phyloP scores from a whole-genome alignment of 2,888 invertebrate species.

The Drosophila monieri region DNA sequence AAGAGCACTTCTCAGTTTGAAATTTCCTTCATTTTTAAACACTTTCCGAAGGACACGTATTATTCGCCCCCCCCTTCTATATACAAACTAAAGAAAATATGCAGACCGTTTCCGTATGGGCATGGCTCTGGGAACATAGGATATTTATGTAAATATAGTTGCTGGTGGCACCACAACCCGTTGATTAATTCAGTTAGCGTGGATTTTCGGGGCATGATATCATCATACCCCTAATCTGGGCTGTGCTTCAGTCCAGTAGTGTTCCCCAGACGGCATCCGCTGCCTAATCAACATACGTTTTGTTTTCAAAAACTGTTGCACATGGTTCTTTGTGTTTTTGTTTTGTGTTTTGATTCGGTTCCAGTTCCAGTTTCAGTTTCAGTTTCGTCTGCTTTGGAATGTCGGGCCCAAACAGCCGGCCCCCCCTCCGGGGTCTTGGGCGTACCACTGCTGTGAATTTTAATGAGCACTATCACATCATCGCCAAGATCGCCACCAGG shows the following conservation, averaged over 20 bases:
- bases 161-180: constrained; percentile 18
- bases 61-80: neutral
- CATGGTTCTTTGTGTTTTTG: constrained; percentile 33
- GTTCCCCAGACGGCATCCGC: constrained; percentile 52
- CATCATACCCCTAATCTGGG: constrained; percentile 10
- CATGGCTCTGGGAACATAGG: neutral
- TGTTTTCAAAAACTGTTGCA: constrained; percentile 26
- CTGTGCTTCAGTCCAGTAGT: neutral
- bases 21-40: neutral
- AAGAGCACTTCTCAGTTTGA: too few species aligned
- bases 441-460: constrained; percentile 10
- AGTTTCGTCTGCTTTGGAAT: constrained; percentile 8
- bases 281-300: constrained; percentile 48
- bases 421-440: neutral
- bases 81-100: neutral
- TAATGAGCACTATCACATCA: constrained; percentile 18
- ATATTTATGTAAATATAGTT: neutral
- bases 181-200: constrained; percentile 16
- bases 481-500: constrained; percentile 2
- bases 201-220: constrained; percentile 21
- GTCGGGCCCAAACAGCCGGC: neutral
- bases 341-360: constrained; percentile 43
- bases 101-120: neutral
- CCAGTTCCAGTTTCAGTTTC: constrained; percentile 31
- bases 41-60: neutral